Conservation (phyloP, 2,797 vertebrate genomes). For the Thaleichthys pacificus region DNA sequence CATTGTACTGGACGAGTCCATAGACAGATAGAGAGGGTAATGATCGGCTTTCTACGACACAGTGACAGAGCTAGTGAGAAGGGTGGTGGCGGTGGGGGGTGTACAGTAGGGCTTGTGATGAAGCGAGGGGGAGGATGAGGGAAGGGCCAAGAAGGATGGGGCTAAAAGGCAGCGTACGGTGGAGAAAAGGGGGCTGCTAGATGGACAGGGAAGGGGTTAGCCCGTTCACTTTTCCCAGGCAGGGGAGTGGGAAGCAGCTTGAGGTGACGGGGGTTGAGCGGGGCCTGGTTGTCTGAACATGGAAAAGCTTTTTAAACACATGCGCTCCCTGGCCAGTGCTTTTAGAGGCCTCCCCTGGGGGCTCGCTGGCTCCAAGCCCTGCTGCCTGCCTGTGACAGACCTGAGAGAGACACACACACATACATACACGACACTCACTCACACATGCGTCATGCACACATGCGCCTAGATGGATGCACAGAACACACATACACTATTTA, state of each 20-base stretch:
- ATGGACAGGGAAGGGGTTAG: constrained; percentile 51
- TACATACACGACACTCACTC: constrained; percentile 8
- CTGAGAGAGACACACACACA: constrained; percentile 40
- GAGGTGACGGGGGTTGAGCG: constrained; percentile 31
- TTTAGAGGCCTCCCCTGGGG: constrained; percentile 64
- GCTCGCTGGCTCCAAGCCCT: constrained; percentile 48
- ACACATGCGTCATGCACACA: constrained; percentile 1
- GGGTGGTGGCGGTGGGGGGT: constrained; percentile 48
- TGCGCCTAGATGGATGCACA: not conserved
- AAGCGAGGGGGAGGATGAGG: constrained; percentile 18
- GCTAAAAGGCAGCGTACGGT: constrained; percentile 50
- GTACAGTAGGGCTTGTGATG: constrained; percentile 38
- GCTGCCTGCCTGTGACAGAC: constrained; percentile 65
- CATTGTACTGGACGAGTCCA: not conserved
- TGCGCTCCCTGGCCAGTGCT: constrained; percentile 56
- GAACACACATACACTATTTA: not conserved
- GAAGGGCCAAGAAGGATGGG: constrained; percentile 59
- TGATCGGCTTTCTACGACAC: not conserved
- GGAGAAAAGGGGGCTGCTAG: constrained; percentile 36
- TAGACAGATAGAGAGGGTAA: not conserved
- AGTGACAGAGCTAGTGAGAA: constrained; percentile 10
- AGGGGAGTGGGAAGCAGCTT: constrained; percentile 52
- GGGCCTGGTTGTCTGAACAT: constrained; percentile 68
- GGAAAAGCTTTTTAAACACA: constrained; percentile 78
- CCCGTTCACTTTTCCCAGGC: constrained; percentile 40